Conservation (phyloP, 2,113 vertebrate genomes). For the Coracopsis vasa region DNA sequence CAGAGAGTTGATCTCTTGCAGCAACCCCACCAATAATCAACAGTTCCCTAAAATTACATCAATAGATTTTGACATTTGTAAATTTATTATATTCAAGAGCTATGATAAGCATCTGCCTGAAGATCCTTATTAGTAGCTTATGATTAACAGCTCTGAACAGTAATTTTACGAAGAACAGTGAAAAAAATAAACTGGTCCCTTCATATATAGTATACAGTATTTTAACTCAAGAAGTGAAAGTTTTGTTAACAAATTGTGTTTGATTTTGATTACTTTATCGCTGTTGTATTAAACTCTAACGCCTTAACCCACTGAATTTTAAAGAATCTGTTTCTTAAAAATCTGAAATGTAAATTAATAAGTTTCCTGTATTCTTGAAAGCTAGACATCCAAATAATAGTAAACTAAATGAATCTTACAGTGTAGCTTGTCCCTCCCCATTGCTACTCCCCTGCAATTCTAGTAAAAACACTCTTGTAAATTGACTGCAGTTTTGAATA, state of each 20-base stretch:
- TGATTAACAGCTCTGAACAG: not conserved
- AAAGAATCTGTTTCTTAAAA: not conserved
- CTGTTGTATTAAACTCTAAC: not conserved
- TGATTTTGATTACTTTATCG: not conserved
- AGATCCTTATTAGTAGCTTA: not conserved
- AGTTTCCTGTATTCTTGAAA: not conserved
- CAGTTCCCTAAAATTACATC: conserved; percentile 81
- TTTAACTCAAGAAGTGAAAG: not conserved
- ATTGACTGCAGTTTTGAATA: not conserved
- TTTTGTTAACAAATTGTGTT: not conserved
- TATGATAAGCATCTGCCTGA: not conserved
- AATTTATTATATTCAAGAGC: not conserved
- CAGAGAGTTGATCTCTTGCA: conserved; percentile 91
- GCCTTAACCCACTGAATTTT: not conserved
- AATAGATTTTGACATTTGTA: not conserved
- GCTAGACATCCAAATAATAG: not conserved
- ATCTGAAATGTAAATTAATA: not conserved
- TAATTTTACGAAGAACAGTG: not conserved
- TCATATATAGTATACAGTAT: not conserved
- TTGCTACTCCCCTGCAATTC: not conserved
- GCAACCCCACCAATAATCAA: conserved; percentile 96
- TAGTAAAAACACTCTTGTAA: not conserved
- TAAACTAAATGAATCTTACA: not conserved
- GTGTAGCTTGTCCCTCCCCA: not conserved
- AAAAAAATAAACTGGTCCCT: not conserved